Conservation (phyloP, 2,797 vertebrate genomes). For the Steatocranus sp. region DNA sequence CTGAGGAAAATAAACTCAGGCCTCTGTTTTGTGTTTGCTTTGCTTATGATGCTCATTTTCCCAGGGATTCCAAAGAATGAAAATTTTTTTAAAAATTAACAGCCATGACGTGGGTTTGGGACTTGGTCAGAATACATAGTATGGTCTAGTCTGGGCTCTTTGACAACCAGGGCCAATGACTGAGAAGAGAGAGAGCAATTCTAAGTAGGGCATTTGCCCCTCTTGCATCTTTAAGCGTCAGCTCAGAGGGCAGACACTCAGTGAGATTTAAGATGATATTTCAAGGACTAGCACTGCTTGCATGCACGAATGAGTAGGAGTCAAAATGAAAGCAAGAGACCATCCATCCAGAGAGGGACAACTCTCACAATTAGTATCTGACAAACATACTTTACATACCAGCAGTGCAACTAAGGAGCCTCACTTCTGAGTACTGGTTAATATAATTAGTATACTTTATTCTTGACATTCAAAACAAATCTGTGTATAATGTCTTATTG, state of each 20-base stretch:
- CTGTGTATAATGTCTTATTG: not conserved
- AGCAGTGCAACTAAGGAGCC: not conserved
- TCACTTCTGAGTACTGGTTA: not conserved
- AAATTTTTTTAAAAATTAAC: not conserved
- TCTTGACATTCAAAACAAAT: not conserved
- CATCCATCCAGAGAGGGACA: not conserved
- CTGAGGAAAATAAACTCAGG: not conserved
- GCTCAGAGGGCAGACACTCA: constrained; percentile 24
- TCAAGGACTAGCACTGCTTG: constrained; percentile 8
- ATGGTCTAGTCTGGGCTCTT: not conserved
- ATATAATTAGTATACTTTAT: not conserved
- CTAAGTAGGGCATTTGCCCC: constrained; percentile 28
- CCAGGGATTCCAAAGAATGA: not conserved
- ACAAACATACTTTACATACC: not conserved
- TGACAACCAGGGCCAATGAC: constrained; percentile 2
- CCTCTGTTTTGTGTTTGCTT: not conserved
- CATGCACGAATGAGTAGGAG: not conserved
- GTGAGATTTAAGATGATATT: constrained; percentile 40
- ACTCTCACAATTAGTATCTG: not conserved
- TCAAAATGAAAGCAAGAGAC: constrained; percentile 12
- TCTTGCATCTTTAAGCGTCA: constrained; percentile 31
- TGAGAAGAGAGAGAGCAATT: constrained; percentile 11
- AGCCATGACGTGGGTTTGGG: not conserved
- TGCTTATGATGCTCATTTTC: not conserved
- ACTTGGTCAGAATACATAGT: not conserved